Base-by-base conservation (phyloP, 2,797 vertebrate species). In the Prunella strophiata region DNA sequence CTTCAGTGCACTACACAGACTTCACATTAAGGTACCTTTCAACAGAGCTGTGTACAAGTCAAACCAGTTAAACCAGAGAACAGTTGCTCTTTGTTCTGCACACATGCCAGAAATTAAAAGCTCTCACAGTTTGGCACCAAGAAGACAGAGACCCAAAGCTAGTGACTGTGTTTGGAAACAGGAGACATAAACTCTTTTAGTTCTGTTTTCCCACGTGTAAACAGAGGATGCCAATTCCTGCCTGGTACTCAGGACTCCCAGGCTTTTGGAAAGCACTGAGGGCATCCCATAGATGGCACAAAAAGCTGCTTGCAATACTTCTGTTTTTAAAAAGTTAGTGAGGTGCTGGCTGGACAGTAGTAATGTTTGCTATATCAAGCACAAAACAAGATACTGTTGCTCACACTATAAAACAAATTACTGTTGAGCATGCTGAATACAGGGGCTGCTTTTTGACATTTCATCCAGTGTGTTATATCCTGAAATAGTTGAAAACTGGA, bases 21-120 rank as follows among this genome's bases (percentile, higher is more conserved):
- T 91, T 88, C 81, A 78, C 89, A 91, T 74, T 76, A 73, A 92
- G 85, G 82, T 84, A 94, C 82, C 48, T 92, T 94, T 92, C 89
- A 95, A 26, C 1, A 0, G 74, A 58, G 79, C 88, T 76, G 70
- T 73, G 80, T 92, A 84, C 82, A 66, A 94, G 85, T 93, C 91
- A 94, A 91, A 95, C 91, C 87, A 95, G 96, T 89, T 86, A 94
- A 93, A 95, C 91, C 90, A 93, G 91, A 0, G 1, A 95, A 96
- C 95, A 95, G 88, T 96, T 94, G 93, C 85, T 95, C 95, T 96
- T 96, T 96, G 95, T 96, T 89, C 95, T 76, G 77, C 83, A 73
- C 83, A 85, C 93, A 95, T 86, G 94, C 88, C 88, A 88, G 82
- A 92, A 92, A 75, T 85, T 95, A 85, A 89, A 89, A 94, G 82